Percentiles rank a stretch among this genome's conserved stretches.
Conservation (phyloP, 2,113 vertebrate species). For the Microtus montanus region DNA sequence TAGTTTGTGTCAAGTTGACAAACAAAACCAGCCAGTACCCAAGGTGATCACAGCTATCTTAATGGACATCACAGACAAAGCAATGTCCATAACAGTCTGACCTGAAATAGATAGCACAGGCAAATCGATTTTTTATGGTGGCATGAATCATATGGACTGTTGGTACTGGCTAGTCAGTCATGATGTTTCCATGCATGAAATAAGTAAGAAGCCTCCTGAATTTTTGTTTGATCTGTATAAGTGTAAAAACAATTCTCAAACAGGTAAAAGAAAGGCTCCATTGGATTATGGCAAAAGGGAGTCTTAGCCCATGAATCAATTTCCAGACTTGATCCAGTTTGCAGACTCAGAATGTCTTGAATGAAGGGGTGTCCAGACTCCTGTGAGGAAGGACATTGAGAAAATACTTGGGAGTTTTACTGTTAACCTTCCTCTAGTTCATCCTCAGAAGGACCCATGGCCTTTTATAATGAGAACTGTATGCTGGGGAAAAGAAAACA, state of each 20-base stretch:
- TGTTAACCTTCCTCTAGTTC: neutral
- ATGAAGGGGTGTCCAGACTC: neutral
- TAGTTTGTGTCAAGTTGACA: no score
- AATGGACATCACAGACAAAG: neutral
- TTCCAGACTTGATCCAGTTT: neutral
- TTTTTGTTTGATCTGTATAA: neutral
- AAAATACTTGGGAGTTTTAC: neutral
- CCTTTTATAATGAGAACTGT: neutral
- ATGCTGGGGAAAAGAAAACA: neutral
- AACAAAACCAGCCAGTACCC: no score
- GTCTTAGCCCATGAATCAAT: neutral
- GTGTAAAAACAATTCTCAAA: neutral
- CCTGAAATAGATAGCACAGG: neutral
- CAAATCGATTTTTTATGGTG: neutral
- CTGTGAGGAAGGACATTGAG: neutral
- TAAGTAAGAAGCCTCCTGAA: neutral
- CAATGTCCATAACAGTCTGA: neutral
- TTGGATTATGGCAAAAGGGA: neutral
- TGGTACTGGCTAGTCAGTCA: neutral
- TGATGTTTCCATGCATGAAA: neutral
- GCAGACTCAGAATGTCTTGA: neutral
- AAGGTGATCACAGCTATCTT: neutral
- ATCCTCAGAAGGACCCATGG: neutral
- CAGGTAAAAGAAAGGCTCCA: neutral
- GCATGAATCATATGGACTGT: neutral